Evolutionary conservation across 2,888 invertebrate species (phyloP).

Genomic region (Priocnemis perturbator): DNA sequence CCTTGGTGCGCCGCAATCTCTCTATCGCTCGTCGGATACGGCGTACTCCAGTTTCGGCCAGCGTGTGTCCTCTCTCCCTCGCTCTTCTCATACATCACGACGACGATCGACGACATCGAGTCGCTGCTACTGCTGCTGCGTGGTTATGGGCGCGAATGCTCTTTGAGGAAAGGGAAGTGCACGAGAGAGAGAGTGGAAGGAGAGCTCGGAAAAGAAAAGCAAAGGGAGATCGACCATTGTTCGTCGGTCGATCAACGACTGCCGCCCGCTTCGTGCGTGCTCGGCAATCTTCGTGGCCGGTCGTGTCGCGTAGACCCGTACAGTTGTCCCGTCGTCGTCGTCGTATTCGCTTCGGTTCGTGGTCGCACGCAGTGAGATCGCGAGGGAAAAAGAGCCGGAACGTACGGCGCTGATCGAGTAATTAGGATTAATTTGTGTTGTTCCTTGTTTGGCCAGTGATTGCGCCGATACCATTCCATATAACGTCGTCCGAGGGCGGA

Average conservation of each 20-base stretch:
- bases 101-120: too few relatives aligned
- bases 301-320: conserved; percentile 43
- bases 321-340: conserved; percentile 27
- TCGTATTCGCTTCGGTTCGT: conserved; percentile 19
- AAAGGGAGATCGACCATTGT: conserved; percentile 52
- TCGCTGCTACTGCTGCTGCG: too few relatives aligned
- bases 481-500: background rate
- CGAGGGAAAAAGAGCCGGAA: too few relatives aligned
- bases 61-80: too few relatives aligned
- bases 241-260: conserved; percentile 58
- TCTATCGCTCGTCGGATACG: too few relatives aligned
- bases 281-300: conserved; percentile 55
- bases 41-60: too few relatives aligned
- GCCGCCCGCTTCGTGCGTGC: conserved; percentile 43
- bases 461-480: background rate
- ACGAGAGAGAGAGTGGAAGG: conserved; percentile 31
- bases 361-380: conserved; percentile 33
- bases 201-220: conserved; percentile 26
- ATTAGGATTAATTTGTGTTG: too few relatives aligned
- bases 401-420: background rate
- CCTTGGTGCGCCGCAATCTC: too few relatives aligned
- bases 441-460: conserved; percentile 1
- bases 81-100: too few relatives aligned
- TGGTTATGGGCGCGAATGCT: too few relatives aligned
- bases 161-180: conserved; percentile 15